Percentiles rank a stretch among this genome's conserved stretches.
Conservation (phyloP, 1,140 invertebrate species). For the Drosophila ambigua region DNA sequence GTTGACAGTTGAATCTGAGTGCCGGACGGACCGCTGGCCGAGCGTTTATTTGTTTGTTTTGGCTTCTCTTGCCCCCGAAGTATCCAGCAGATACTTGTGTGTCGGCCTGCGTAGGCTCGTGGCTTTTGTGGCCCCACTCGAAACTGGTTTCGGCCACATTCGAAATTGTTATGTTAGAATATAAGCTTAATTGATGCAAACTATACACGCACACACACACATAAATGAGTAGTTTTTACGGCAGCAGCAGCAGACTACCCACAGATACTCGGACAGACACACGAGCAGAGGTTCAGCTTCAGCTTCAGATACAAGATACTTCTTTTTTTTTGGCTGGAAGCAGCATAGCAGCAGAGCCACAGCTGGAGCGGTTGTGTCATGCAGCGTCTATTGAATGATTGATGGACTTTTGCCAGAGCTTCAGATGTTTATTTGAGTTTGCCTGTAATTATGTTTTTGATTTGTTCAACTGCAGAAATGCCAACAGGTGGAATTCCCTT, state of each 20-base stretch:
- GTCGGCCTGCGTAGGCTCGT: constrained; percentile 34
- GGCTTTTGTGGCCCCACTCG: constrained; percentile 36
- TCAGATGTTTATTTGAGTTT: constrained; percentile 35
- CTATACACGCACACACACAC: constrained; percentile 28
- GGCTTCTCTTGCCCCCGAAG: constrained; percentile 33
- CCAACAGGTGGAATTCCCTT: constrained; percentile 45
- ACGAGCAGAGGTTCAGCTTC: constrained; percentile 1
- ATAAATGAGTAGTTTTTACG: constrained; percentile 15
- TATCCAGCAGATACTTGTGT: constrained; percentile 35
- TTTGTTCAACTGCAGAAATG: constrained; percentile 22
- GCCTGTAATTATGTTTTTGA: constrained; percentile 33
- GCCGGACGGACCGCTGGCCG: not conserved
- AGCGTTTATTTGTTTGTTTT: constrained; percentile 11
- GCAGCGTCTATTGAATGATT: constrained; percentile 63
- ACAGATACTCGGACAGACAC: constrained; percentile 8
- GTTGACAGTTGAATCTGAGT: constrained; percentile 23
- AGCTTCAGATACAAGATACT: constrained; percentile 16
- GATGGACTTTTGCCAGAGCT: constrained; percentile 27
- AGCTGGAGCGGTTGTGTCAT: constrained; percentile 75
- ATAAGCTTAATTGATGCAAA: constrained; percentile 77
- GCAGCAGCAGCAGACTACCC: constrained; percentile 19
- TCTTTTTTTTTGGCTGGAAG: constrained; percentile 25
- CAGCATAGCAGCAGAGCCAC: constrained; percentile 24
- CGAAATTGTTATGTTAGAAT: constrained; percentile 72
- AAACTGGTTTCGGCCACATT: constrained; percentile 70